Evolutionary conservation across 2,797 vertebrate genomes (phyloP).

Genomic region (Eulemur albifrons): DNA sequence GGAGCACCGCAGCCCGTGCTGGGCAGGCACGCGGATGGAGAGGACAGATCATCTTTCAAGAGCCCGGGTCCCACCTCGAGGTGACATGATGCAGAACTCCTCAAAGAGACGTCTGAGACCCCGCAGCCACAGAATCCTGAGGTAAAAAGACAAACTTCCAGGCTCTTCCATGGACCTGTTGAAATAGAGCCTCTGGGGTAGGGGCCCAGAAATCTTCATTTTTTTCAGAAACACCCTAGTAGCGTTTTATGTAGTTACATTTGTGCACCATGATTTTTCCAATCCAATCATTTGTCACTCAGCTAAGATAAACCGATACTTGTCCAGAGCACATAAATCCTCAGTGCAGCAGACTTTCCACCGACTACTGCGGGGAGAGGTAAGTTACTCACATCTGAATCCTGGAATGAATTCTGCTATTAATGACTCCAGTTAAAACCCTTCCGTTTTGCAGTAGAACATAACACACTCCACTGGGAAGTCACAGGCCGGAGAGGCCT

Average conservation of each 20-base stretch:
- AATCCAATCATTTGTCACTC: not conserved
- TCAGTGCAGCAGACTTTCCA: not conserved
- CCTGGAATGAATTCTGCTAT: constrained; percentile 45
- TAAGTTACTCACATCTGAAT: not conserved
- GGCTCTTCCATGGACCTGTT: not conserved
- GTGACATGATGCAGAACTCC: not conserved
- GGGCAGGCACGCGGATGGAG: too few relatives aligned
- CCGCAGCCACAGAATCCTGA: not conserved
- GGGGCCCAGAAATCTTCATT: not conserved
- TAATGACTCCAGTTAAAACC: constrained; percentile 49
- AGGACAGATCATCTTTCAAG: not conserved
- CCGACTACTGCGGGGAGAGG: not conserved
- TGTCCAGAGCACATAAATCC: not conserved
- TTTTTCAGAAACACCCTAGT: not conserved
- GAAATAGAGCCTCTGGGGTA: fast-evolving
- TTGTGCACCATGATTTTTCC: not conserved
- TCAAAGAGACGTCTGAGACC: fast-evolving
- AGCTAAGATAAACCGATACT: not conserved
- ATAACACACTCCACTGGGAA: constrained; percentile 60
- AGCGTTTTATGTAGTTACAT: too few relatives aligned
- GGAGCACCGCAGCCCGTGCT: not conserved
- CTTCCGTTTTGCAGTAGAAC: constrained; percentile 70
- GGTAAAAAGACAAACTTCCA: not conserved
- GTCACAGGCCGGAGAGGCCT: constrained; percentile 50
- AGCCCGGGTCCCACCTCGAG: fast-evolving